These are phyloP conservation scores for Orchestes rusci DNA, from an alignment of 2,888 invertebrate genomes.

Conservation along the genomic window DNA sequence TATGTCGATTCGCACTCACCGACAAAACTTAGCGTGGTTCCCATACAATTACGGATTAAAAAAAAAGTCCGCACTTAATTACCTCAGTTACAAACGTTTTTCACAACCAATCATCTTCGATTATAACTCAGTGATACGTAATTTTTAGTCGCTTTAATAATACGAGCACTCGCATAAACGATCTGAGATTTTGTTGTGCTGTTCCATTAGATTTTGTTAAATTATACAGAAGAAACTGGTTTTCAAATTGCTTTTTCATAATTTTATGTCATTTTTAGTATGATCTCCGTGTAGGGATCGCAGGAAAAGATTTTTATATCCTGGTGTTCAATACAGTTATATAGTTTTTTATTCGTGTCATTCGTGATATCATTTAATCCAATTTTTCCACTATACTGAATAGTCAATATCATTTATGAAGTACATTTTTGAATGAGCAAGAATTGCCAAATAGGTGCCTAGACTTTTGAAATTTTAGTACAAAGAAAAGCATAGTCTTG, in stretches of 20 bases:
- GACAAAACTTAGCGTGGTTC: conserved; percentile 31
- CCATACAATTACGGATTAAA: conserved; percentile 34
- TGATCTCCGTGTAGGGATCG: too few relatives aligned
- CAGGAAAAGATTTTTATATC: too few relatives aligned
- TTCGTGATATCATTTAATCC: too few relatives aligned
- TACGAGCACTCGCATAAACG: conserved; percentile 14
- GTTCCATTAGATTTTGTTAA: conserved; percentile 16
- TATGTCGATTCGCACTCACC: conserved; percentile 34
- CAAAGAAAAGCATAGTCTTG: too few relatives aligned
- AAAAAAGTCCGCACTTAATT: conserved; percentile 32
- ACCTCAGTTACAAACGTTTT: conserved; percentile 32
- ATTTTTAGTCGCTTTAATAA: conserved; percentile 27
- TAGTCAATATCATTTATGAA: too few relatives aligned
- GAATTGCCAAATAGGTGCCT: too few relatives aligned
- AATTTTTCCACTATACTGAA: too few relatives aligned
- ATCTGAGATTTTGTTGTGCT: conserved; percentile 11
- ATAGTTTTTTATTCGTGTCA: too few relatives aligned
- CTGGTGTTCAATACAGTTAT: too few relatives aligned
- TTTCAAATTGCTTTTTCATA: conserved; percentile 4
- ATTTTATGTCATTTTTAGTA: conserved; percentile 10
- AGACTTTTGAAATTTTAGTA: too few relatives aligned
- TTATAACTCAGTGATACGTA: conserved; percentile 33
- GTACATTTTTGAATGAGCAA: too few relatives aligned
- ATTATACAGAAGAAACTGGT: conserved; percentile 13
- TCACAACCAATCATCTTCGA: conserved; percentile 26